Evolutionary conservation across 1,140 invertebrate genomes (phyloP).

Genomic region (Gryon sp.): DNA sequence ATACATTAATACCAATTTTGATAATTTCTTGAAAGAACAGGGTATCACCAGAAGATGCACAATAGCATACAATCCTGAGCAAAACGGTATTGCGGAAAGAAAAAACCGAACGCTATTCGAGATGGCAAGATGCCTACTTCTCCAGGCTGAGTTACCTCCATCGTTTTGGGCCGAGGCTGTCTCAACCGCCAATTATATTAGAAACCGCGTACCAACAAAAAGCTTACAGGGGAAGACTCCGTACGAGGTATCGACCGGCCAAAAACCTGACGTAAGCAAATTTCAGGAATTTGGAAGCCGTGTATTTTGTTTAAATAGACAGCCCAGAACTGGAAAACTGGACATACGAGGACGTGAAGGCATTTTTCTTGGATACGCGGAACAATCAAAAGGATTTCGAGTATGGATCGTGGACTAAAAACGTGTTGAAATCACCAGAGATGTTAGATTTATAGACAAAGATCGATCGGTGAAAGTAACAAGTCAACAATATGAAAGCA

Average conservation of each 20-base stretch:
- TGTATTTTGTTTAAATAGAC: too few relatives aligned
- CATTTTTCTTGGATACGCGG: conserved; percentile 1
- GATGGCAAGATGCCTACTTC: conserved; percentile 65
- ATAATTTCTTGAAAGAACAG: conserved; percentile 57
- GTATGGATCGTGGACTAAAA: too few relatives aligned
- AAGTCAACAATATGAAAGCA: too few relatives aligned
- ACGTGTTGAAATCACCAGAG: too few relatives aligned
- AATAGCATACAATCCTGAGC: conserved; percentile 68
- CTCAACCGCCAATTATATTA: conserved; percentile 71
- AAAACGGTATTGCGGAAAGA: conserved; percentile 76
- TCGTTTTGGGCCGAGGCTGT: conserved; percentile 69
- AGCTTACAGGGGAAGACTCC: background rate
- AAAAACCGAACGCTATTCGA: conserved; percentile 67
- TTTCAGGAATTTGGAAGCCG: too few relatives aligned
- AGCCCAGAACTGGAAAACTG: too few relatives aligned
- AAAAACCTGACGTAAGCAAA: background rate
- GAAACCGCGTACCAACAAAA: conserved; percentile 67
- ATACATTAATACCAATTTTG: conserved; percentile 67
- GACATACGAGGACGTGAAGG: background rate
- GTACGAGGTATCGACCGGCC: conserved; percentile 2
- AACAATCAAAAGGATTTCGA: background rate
- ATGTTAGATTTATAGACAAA: too few relatives aligned
- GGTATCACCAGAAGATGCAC: conserved; percentile 67
- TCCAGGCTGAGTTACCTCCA: conserved; percentile 62
- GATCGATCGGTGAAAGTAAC: too few relatives aligned